Conservation (phyloP, 2,113 vertebrate genomes). For the Chloropsis cyanopogon region DNA sequence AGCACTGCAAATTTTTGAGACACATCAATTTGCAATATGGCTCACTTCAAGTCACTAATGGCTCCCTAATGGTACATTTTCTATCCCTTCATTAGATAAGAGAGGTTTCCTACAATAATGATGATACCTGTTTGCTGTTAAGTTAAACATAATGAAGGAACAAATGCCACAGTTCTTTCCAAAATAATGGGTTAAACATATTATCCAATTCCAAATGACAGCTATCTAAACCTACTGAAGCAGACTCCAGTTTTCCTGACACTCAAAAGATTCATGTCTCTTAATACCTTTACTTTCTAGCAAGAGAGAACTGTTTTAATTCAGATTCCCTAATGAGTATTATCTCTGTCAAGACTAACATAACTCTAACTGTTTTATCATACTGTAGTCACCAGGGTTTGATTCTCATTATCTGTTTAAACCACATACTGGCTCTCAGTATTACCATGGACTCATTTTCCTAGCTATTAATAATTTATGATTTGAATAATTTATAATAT, state of each 20-base stretch:
- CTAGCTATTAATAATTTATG: neutral
- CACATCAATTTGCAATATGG: neutral
- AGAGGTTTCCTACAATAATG: neutral
- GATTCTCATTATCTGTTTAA: neutral
- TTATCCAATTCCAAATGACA: neutral
- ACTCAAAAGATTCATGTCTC: neutral
- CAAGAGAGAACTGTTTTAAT: neutral
- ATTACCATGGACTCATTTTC: neutral
- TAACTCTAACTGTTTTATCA: neutral
- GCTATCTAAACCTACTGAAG: neutral
- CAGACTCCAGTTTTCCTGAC: neutral
- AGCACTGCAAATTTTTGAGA: neutral
- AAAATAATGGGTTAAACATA: neutral
- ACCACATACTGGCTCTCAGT: neutral
- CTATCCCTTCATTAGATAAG: neutral
- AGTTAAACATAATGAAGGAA: neutral
- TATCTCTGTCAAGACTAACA: neutral
- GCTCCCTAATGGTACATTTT: constrained; percentile 14
- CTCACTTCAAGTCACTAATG: neutral
- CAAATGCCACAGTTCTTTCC: neutral
- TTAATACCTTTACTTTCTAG: neutral
- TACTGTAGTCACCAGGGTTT: neutral
- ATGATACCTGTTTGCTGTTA: neutral
- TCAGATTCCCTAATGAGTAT: neutral
- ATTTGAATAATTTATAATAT: neutral